Conservation (phyloP, 1,140 invertebrate genomes). For the Temnothorax longispinosus region DNA sequence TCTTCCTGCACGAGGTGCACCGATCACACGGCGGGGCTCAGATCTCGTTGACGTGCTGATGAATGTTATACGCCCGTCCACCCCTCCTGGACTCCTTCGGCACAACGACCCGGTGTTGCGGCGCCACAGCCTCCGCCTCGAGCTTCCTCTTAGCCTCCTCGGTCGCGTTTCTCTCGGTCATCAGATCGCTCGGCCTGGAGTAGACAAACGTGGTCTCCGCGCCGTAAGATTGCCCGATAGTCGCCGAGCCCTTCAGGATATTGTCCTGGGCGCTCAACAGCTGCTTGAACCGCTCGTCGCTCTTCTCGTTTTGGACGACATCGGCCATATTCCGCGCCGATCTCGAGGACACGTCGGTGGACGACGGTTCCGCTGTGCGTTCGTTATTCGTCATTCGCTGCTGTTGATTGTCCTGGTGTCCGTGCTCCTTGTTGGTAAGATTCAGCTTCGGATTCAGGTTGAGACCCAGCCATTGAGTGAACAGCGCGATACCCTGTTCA, state of each 20-base stretch:
- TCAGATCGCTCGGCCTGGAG: conserved; percentile 71
- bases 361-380: background rate
- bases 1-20: background rate
- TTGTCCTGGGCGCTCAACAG: conserved; percentile 84
- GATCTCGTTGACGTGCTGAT: conserved; percentile 84
- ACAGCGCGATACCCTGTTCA: conserved; percentile 86
- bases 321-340: conserved; percentile 70
- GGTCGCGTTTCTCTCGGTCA: conserved; percentile 55
- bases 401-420: conserved; percentile 38
- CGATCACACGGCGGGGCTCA: conserved; percentile 58
- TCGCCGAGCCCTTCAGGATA: conserved; percentile 81
- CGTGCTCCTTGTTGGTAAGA: conserved; percentile 67
- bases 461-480: conserved; percentile 85
- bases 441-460: conserved; percentile 82
- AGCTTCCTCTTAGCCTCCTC: conserved; percentile 33
- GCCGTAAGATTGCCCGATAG: conserved; percentile 77
- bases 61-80: conserved; percentile 84
- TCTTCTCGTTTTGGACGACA: conserved; percentile 72
- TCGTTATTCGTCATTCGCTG: conserved; percentile 12
- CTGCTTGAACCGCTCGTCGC: conserved; percentile 83
- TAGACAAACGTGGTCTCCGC: conserved; percentile 83
- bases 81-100: conserved; percentile 82
- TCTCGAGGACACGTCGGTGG: conserved; percentile 54
- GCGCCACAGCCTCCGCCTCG: conserved; percentile 25
- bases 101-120: conserved; percentile 77